Percentiles rank a stretch among this genome's conserved stretches.
Evolutionary conservation across 2,888 invertebrate genomes (phyloP).

Genomic region (Ecliptopera silaceata): DNA sequence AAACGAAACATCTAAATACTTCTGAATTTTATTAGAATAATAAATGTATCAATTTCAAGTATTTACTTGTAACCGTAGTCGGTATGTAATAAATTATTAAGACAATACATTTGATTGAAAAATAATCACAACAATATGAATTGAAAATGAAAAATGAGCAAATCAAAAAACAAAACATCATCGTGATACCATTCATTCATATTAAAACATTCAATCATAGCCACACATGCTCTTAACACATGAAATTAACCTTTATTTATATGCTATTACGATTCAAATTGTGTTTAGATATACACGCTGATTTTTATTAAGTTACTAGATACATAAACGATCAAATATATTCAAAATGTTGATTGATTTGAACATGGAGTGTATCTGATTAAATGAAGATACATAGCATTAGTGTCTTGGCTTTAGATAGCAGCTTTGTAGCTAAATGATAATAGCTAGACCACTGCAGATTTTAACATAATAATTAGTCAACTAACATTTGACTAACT

Average conservation of each 20-base stretch:
- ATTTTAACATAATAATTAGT: neutral
- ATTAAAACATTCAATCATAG: slow-evolving; percentile 49
- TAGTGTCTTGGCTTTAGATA: slow-evolving; percentile 60
- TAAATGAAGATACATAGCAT: slow-evolving; percentile 80
- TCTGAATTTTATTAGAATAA: too few species aligned
- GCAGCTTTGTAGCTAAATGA: slow-evolving; percentile 14
- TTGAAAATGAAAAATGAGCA: slow-evolving; percentile 29
- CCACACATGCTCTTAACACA: slow-evolving; percentile 41
- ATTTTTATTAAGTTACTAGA: slow-evolving; percentile 59
- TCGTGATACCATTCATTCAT: slow-evolving; percentile 56
- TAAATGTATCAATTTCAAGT: too few species aligned
- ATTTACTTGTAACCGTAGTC: too few species aligned
- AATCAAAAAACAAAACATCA: slow-evolving; percentile 34
- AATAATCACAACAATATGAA: slow-evolving; percentile 4
- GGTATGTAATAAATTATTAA: neutral
- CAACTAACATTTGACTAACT: too few species aligned
- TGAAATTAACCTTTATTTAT: slow-evolving; percentile 7
- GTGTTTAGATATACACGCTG: neutral
- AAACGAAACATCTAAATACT: too few species aligned
- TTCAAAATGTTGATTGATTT: slow-evolving; percentile 82
- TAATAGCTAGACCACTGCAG: slow-evolving; percentile 1
- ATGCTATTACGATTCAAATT: slow-evolving; percentile 13
- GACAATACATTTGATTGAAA: slow-evolving; percentile 2
- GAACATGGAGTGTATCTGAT: slow-evolving; percentile 70
- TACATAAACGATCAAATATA: slow-evolving; percentile 62